These are phyloP conservation scores for Castor canadensis DNA, from an alignment of 2,113 vertebrate genomes.

Conservation along the genomic window DNA sequence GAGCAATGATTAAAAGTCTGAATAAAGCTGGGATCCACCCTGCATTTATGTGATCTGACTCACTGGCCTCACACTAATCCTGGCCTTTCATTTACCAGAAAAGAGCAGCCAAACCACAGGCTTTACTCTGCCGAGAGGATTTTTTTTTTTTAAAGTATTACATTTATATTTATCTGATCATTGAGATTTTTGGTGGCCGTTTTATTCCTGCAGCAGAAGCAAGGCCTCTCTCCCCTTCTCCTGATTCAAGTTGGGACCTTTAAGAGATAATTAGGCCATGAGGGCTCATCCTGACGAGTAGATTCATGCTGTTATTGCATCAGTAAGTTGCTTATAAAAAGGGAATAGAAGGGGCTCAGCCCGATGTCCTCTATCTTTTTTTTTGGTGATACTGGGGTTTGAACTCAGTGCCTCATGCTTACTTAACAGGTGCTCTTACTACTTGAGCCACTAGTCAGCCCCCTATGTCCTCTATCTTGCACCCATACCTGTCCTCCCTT, in stretches of 20 bases:
- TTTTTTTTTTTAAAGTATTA: too few relatives aligned
- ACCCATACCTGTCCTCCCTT: not conserved
- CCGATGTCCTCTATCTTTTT: not conserved
- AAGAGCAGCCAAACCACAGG: not conserved
- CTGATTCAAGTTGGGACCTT: not conserved
- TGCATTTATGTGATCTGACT: not conserved
- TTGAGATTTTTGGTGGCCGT: not conserved
- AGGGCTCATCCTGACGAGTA: not conserved
- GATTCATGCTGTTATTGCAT: too few relatives aligned
- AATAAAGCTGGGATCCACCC: not conserved
- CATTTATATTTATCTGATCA: not conserved
- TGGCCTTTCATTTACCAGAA: not conserved
- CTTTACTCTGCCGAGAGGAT: rapidly evolving
- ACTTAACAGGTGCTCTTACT: too few relatives aligned
- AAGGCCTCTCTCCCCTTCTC: rapidly evolving
- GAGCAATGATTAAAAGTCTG: not conserved
- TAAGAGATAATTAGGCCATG: not conserved
- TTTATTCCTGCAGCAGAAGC: not conserved
- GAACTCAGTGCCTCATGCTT: too few relatives aligned
- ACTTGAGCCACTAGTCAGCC: too few relatives aligned
- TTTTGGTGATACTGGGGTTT: too few relatives aligned
- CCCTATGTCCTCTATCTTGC: too few relatives aligned
- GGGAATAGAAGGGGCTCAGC: not conserved
- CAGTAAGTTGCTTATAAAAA: not conserved
- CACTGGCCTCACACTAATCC: not conserved